Evolutionary conservation across 2,888 invertebrate species (phyloP), one percentile per base, ranked within the genome.

Genomic region (Eurytoma californica): DNA sequence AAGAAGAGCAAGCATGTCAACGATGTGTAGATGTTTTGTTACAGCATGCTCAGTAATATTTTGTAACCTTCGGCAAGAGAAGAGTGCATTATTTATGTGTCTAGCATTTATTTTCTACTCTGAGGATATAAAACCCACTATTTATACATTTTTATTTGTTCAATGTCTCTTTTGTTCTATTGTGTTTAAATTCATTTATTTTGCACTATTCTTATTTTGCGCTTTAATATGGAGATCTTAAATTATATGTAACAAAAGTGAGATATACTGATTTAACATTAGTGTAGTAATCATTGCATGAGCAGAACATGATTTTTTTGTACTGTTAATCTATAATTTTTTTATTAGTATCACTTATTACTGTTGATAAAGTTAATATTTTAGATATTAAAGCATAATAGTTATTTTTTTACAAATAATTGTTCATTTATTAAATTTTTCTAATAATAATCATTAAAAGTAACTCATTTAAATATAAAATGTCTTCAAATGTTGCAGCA

Each of bases 321-420:
- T 76, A 72, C 60, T n/a, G 49, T 63, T 76, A 30, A 63, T 63
- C 9, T 53, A 58, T 63, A 72, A 53, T 79, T 65, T 74, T 80
- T 61, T 72, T 30, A 69, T 67, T 18, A 57, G 51, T 63, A 20
- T 70, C 70, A 57, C n/a, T 66, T 30, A 79, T 75, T 75, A 75
- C 75, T 79, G 75, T 75, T 79, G 75, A 65, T 61, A 61, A 73
- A 74, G 70, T 75, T 79, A 75, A 68, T 77, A 72, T 55, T 60
- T 69, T 74, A 79, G 47, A 55, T 61, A 68, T 77, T 49, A 30
- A 68, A 55, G 63, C 57, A 73, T 69, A 77, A 73, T 70, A 63
- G 47, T 58, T 63, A 58, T 74, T 39, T 69, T 39, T 39, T 47
- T 79, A 69, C 67, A 24, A 39, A 30, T 53, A 63, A 57, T 30